These are phyloP conservation scores for Brevimyrus niger DNA, from an alignment of 2,113 vertebrate species.

Conservation along the genomic window DNA sequence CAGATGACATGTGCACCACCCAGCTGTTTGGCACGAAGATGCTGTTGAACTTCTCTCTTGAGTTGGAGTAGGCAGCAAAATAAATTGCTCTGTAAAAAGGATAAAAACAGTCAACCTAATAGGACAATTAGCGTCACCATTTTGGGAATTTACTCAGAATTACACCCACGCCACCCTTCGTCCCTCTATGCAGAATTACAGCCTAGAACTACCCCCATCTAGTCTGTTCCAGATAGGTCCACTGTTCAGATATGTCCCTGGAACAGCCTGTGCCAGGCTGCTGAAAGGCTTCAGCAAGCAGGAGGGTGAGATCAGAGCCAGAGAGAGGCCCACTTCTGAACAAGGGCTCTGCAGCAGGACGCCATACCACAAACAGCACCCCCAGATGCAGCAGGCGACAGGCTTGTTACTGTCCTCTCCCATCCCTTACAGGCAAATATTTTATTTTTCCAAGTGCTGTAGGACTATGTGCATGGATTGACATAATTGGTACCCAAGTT, in stretches of 20 bases:
- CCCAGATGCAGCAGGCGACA: not conserved
- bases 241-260: conserved; percentile 35
- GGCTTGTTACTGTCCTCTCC: not conserved
- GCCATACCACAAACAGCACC: not conserved
- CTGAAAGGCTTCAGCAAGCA: conserved; percentile 55
- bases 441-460: not conserved
- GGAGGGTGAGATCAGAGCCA: conserved; percentile 15
- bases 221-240: conserved; percentile 29
- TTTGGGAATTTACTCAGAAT: not conserved
- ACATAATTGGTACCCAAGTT: too few species aligned
- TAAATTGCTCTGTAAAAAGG: conserved; percentile 79
- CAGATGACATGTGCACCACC: conserved; percentile 82
- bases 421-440: not conserved
- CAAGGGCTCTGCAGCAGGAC: conserved; percentile 8
- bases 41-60: conserved; percentile 83
- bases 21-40: conserved; percentile 88
- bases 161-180: not conserved
- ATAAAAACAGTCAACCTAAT: conserved; percentile 6
- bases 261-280: conserved; percentile 40
- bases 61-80: conserved; percentile 91
- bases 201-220: not conserved
- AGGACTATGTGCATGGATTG: not conserved
- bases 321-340: conserved; percentile 26
- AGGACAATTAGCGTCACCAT: not conserved
- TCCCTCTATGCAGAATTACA: not conserved